A percentile compares a stretch with the other conserved stretches of the same genome.
phyloP scores from a whole-genome alignment of 2,113 vertebrate species.

The Colius striatus region DNA sequence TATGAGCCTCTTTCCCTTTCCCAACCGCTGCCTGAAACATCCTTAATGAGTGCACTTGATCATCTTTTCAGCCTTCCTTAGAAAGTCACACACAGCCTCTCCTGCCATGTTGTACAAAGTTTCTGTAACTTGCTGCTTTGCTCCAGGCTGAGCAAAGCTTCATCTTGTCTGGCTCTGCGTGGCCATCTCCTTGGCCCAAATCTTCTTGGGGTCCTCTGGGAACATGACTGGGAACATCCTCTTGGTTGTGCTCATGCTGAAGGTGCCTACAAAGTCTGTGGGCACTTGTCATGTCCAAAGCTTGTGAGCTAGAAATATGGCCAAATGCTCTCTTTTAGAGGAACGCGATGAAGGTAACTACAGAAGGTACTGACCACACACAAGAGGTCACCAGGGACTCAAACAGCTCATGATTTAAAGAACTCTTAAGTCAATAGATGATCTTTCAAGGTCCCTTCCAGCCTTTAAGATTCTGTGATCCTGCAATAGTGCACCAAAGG shows the following conservation, averaged over 20 bases:
- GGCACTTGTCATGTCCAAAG: not conserved
- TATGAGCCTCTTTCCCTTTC: not conserved
- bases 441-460: too few species aligned
- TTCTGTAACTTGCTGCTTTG: not conserved
- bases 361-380: not conserved
- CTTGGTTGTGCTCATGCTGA: not conserved
- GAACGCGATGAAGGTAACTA: not conserved
- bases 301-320: not conserved
- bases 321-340: not conserved
- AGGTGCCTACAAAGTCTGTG: not conserved
- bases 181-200: not conserved
- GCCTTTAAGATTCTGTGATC: too few species aligned
- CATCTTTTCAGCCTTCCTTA: not conserved
- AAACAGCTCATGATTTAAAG: not conserved
- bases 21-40: not conserved
- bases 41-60: fast-evolving
- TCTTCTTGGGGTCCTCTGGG: not conserved
- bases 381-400: not conserved
- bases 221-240: too few species aligned
- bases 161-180: fast-evolving
- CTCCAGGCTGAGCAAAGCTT: not conserved
- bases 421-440: too few species aligned
- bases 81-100: not conserved
- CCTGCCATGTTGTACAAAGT: not conserved
- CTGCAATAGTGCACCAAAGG: not conserved